A percentile compares a stretch with the other conserved stretches of the same genome.
Evolutionary conservation across 2,888 invertebrate genomes (phyloP).

Genomic region (Papilio gigon): DNA sequence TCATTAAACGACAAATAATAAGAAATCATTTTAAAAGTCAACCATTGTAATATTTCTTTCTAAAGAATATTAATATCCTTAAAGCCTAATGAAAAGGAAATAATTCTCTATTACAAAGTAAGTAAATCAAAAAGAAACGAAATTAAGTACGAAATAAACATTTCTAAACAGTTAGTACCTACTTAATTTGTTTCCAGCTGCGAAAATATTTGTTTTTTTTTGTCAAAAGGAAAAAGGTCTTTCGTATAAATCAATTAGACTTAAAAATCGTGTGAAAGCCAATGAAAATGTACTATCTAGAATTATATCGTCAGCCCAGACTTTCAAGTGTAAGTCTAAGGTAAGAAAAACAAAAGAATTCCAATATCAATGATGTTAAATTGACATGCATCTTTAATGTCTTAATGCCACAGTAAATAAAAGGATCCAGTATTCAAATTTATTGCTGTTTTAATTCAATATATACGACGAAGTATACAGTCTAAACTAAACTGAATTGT

Average conservation of each 20-base stretch:
- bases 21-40: not conserved
- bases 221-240: slow-evolving; percentile 50
- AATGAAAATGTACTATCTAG: not conserved
- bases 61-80: not conserved
- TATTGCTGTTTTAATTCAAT: not conserved
- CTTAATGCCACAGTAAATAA: too few relatives aligned
- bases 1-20: not conserved
- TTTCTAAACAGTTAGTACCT: slow-evolving; percentile 48
- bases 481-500: not conserved
- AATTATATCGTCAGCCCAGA: too few relatives aligned
- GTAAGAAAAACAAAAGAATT: too few relatives aligned
- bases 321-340: too few relatives aligned
- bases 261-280: slow-evolving; percentile 50
- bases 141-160: slow-evolving; percentile 42
- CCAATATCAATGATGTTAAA: too few relatives aligned
- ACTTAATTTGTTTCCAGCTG: slow-evolving; percentile 57
- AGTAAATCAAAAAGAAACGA: slow-evolving; percentile 40
- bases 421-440: too few relatives aligned
- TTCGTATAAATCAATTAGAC: slow-evolving; percentile 59
- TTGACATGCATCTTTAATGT: too few relatives aligned
- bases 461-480: not conserved
- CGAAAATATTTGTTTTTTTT: slow-evolving; percentile 44
- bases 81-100: slow-evolving; percentile 24
- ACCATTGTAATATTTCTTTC: not conserved
- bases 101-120: slow-evolving; percentile 44